Conservation (phyloP, 2,797 vertebrate genomes). For the Moxostoma hubbsi region DNA sequence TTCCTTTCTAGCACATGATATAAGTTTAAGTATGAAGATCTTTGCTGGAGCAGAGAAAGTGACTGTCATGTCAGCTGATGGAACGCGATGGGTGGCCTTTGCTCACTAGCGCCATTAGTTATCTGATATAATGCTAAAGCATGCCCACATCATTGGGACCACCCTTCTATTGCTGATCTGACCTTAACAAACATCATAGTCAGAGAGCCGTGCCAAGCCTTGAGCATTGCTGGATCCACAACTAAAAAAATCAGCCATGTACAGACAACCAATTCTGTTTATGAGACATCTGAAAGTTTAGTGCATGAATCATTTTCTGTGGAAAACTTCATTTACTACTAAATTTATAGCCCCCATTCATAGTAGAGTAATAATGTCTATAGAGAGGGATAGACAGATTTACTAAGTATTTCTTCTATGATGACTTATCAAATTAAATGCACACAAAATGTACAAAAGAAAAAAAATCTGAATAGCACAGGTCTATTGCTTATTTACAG, state of each 20-base stretch:
- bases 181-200: constrained; percentile 64
- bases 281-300: not conserved
- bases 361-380: not conserved
- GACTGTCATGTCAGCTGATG: constrained; percentile 54
- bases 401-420: not conserved
- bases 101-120: constrained; percentile 60
- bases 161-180: constrained; percentile 70
- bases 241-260: constrained; percentile 64
- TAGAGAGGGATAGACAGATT: not conserved
- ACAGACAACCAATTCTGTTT: constrained; percentile 16
- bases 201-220: constrained; percentile 51
- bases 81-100: constrained; percentile 66
- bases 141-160: constrained; percentile 55
- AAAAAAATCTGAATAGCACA: not conserved
- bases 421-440: not conserved
- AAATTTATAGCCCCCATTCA: not conserved
- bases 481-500: not conserved
- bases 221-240: constrained; percentile 53
- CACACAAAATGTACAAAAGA: not conserved
- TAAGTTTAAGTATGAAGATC: not conserved
- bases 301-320: not conserved
- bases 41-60: constrained; percentile 48
- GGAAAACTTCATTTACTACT: not conserved
- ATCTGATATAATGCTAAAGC: constrained; percentile 37
- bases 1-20: constrained; percentile 23